Evolutionary conservation across 2,113 vertebrate genomes (phyloP), one percentile per base, ranked within the genome.

Genomic region (Syrmaticus mikado): DNA sequence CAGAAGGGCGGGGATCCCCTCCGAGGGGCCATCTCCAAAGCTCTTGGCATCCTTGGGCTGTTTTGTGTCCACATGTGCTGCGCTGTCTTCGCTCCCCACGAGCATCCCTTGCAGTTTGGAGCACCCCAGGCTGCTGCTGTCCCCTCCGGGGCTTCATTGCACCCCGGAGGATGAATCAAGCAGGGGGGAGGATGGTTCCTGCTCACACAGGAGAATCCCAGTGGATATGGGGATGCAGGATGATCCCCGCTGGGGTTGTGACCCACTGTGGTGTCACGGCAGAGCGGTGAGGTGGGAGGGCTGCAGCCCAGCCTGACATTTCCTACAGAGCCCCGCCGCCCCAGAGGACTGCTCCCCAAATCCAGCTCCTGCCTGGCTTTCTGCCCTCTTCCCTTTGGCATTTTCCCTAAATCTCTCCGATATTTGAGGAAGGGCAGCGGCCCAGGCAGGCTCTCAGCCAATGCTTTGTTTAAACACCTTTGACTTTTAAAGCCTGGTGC

Each of bases 261-360:
- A 28, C 48, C 48, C 8, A 9, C 52, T 38, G 60, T 15, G 36
- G 34, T 38, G 24, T 62, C 15, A 5, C 6, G 36, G 60, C 60
- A 62, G 60, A 30, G 46, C 82, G 34, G 55, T 0, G 4, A 36
- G 46, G 21, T 22, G 62, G 20, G 53, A n/a, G 15, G 52, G 14
- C 60, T 36, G 87, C 46, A 11, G 60, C 50, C 55, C 73, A 38
- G 22, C 25, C 55, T 86, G 89, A 50, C 50, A 24, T 50, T 94
- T 79, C 78, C 70, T 0, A 0, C 2, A 6, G 53, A 80, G 13
- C 19, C 24, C 0, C 2, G 36, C 28, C 3, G 20, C 5, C 53
- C 50, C 10, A 28, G 22, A 1, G 0, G 1, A 17, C 52, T 36
- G 2, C 58, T 57, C 67, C 82, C 62, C 1, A 21, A 77, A 77